Percentiles rank a stretch among this genome's conserved stretches.
Conservation (phyloP, 2,797 vertebrate genomes). For the Pristis pectinata region DNA sequence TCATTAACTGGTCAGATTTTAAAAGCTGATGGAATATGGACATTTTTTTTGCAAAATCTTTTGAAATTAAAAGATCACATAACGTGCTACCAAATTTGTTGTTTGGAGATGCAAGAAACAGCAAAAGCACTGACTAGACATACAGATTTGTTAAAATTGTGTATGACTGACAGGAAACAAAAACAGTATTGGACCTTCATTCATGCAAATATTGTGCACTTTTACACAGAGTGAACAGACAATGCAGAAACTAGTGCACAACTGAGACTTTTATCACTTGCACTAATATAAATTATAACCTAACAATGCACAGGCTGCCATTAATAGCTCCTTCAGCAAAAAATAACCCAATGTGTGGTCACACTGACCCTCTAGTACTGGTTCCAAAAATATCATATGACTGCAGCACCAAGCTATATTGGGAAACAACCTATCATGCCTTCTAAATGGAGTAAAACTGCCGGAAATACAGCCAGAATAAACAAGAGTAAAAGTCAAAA, state of each 20-base stretch:
- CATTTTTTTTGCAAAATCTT: not conserved
- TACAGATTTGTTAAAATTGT: not conserved
- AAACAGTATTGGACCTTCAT: not conserved
- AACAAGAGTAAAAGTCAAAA: conserved; percentile 13
- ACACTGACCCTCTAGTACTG: not conserved
- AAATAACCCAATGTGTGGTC: not conserved
- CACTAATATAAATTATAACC: not conserved
- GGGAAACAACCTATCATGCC: not conserved
- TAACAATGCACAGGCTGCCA: no score
- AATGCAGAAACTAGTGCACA: conserved; percentile 11
- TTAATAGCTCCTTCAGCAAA: not conserved
- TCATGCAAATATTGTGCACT: not conserved
- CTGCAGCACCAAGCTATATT: not conserved
- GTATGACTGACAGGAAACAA: not conserved
- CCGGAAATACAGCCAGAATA: not conserved
- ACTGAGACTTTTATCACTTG: not conserved
- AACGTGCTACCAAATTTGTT: not conserved
- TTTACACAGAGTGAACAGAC: not conserved
- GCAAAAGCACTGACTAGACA: not conserved
- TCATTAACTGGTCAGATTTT: not conserved
- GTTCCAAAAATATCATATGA: not conserved
- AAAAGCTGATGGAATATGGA: not conserved
- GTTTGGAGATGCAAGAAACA: not conserved
- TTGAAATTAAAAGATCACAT: not conserved
- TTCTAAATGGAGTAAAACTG: not conserved